Evolutionary conservation across 2,888 invertebrate genomes (phyloP), one percentile per base, ranked within the genome.

Genomic region (Parapristionchus giblindavisi): DNA sequence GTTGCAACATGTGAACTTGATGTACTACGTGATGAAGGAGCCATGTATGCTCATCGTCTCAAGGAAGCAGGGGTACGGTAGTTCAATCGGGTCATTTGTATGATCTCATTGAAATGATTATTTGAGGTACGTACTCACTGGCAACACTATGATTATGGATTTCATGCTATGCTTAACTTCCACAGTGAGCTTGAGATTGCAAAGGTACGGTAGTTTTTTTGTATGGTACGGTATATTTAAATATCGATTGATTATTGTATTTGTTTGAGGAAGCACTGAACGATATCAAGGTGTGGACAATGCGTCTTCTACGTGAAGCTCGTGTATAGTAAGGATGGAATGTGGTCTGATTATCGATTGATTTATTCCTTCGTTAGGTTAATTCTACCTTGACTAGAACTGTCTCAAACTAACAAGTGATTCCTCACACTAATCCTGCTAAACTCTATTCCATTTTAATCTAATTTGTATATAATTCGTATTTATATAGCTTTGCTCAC

Each of bases 1-100:
- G 81, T 89, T 56, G 81, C 88, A 11, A 89, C 89, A 24, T 87
- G 88, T 40, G 88, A 89, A 60, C 89, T 87, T 78, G 89, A 89
- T 76, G 87, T 89, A 3, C 83, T 89, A 14, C 79, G 89, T 3
- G 89, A 89, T 78, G 89, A 89, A 76, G 84, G 83, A 63, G 54
- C 52, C 58, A 86, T 89, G 85, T 89, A 89, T 76, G 87, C 87
- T 0, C 80, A 87, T 38, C 78, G 89, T 76, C 79, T 89, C 61
- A 76, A 81, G 76, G 83, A 83, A 8, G 65, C 48, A 21, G 36
- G 80, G 78, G 14, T 85, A 40, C 21, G 56, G 70, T 38, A 24
- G 54, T 51, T 4, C 32, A 3, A 21, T 29, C 32, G 34, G 36
- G 34, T 17, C 6, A 32, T 17, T 14, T 58, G 4, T 21, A 14